Base-by-base conservation (phyloP, 2,888 invertebrate genomes). In the Phrixothrix hirtus region DNA sequence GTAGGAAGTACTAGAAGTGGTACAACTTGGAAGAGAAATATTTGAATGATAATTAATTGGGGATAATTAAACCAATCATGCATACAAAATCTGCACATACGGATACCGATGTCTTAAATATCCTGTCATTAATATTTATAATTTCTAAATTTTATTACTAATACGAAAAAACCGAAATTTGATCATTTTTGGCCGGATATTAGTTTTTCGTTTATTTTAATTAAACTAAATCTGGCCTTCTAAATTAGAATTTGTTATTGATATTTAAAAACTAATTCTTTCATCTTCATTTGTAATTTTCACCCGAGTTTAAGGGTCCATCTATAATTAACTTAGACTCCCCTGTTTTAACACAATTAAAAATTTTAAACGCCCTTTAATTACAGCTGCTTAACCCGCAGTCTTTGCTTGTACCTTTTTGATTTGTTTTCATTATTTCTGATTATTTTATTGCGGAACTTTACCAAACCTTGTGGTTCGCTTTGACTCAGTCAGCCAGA, bases 21-120 rank as follows among this genome's bases (percentile, higher is more conserved):
- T 21, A 7, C 21, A 3, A 7, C 7, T 21, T 37, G 39, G 29
- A 27, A 16, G 29, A 25, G 39, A 39, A 39, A 29, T 30, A 15
- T 10, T 17, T 30, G 25, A 30, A 15, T 17, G 34, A 37, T 45
- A 37, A 37, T 45, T 37, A 37, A 37, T 37, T 32, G 21, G 25
- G 30, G 9, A 37, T 26, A 29, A 46, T 46, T 46, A 46, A 46
- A 46, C 30, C 29, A 30, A 45, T 37, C 13, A 26, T 37, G 26
- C 25, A 26, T 27, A 11, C 14, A 9, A 37, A 27, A 14, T 27
- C 16, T 17, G 16, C n/a, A 15, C 30, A 29, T 29, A 39, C 39
- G 39, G 39, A 39, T 39, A 39, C 29, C n/a, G n/a, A n/a, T n/a
- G n/a, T n/a, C n/a, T 30, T 39, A n/a, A 26, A 37, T 26, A 37